A percentile compares a stretch with the other conserved stretches of the same genome.
phyloP scores from a whole-genome alignment of 23 tunicate genomes.

The Ciona savignyi region DNA sequence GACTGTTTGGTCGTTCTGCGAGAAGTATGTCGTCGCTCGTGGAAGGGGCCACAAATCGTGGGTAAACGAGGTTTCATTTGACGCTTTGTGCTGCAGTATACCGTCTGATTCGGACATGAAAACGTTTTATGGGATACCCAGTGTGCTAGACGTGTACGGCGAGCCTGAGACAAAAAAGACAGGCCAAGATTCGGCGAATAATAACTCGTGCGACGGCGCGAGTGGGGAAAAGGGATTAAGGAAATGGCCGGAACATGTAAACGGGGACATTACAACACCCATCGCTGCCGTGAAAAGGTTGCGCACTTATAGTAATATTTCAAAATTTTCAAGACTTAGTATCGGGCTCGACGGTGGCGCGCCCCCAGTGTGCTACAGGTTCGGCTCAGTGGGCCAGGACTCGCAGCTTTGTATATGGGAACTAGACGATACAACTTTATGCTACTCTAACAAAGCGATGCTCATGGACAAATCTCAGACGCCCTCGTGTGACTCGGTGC shows the following conservation, averaged over 20 bases:
- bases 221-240: neutral
- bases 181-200: conserved; percentile 11
- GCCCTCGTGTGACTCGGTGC: neutral
- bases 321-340: conserved; percentile 62
- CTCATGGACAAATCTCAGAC: neutral
- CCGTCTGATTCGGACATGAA: conserved; percentile 79
- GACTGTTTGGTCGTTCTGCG: conserved; percentile 84
- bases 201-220: conserved; percentile 8
- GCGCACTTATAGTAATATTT: conserved; percentile 77
- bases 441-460: conserved; percentile 6
- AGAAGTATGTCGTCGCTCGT: conserved; percentile 65
- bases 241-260: neutral
- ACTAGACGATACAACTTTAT: conserved; percentile 62
- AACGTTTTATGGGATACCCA: conserved; percentile 43
- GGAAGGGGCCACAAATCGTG: conserved; percentile 96
- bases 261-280: neutral
- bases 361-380: conserved; percentile 70
- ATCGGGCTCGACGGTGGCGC: conserved; percentile 32
- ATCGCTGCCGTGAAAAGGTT: conserved; percentile 28
- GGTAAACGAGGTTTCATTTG: conserved; percentile 89
- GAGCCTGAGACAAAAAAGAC: neutral
- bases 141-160: conserved; percentile 18
- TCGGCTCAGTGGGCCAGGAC: conserved; percentile 99
- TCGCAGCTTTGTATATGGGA: conserved; percentile 95
- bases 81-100: conserved; percentile 55